Base-by-base conservation (phyloP, 2,113 vertebrate genomes). In the Pomatorhinus ruficollis region DNA sequence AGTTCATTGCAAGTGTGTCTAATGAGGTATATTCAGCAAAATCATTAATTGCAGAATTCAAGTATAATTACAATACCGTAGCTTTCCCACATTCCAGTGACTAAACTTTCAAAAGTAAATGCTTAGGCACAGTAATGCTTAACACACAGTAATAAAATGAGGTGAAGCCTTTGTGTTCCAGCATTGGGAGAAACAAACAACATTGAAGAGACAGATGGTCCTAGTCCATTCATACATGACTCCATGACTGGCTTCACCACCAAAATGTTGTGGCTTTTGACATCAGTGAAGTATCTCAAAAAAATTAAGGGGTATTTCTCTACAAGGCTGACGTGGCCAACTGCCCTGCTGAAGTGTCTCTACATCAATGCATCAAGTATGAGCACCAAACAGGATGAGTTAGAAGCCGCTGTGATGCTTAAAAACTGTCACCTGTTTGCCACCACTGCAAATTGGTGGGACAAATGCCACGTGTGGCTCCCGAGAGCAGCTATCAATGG, bases 381-480 rank as follows among this genome's bases (percentile, higher is more conserved):
- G 4, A 69, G 28, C 6, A 70, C 19, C 23, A 61, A 69, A 45
- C 4, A 45, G 12, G 33, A 19, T 39, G 28, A 53, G 15, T 33
- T 20, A 28, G 33, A 45, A 78, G 23, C 10, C 28, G 3, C 8
- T 37, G 31, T 54, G 35, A 17, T n/a, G 17, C 39, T 70, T 49
- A 23, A 65, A 76, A 76, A 15, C 27, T 44, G 14, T 2, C 1
- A 28, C 9, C n/a, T 50, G 10, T 16, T 23, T 69, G 19, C 8
- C 22, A 27, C 18, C 49, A 20, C 49, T 63, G 60, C 28, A 40
- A 6, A 20, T 59, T 27, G 7, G 7, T 53, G n/a, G 25, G 30
- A 74, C 0, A 0, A 56, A 61, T 33, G 6, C 8, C 12, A 12
- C 5, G 11, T 19, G 24, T 39, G 10, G 20, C 15, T 61, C 37